These are phyloP conservation scores for Alectoris magna DNA, from an alignment of 2,797 vertebrate genomes.

Conservation along the genomic window DNA sequence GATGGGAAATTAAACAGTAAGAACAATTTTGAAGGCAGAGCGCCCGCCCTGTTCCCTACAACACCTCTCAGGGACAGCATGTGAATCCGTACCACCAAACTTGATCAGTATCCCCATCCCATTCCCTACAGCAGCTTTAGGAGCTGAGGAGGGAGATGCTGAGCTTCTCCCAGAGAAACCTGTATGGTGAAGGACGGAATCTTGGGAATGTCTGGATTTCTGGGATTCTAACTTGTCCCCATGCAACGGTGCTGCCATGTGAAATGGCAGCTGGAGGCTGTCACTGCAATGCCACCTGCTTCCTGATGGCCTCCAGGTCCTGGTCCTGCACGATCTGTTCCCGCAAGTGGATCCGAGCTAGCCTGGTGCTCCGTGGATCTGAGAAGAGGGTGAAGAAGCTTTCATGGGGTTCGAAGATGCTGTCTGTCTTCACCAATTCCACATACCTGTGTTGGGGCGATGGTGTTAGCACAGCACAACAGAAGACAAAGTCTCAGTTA, in stretches of 20 bases:
- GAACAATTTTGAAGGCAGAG: neutral
- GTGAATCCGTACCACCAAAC: fast-evolving
- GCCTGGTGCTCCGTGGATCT: constrained; percentile 92
- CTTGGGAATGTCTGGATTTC: neutral
- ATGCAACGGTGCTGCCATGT: fast-evolving
- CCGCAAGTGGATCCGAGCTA: constrained; percentile 91
- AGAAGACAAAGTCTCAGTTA: neutral
- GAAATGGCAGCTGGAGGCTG: neutral
- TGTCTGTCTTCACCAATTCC: constrained; percentile 93
- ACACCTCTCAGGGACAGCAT: neutral
- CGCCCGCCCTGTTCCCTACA: neutral
- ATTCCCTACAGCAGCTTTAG: neutral
- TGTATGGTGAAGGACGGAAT: neutral
- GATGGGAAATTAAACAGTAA: neutral
- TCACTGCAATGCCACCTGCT: constrained; percentile 83
- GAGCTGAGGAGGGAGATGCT: neutral
- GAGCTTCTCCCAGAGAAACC: neutral
- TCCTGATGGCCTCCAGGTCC: constrained; percentile 94
- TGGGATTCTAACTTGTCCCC: neutral
- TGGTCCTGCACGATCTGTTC: constrained; percentile 92
- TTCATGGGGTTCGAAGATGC: constrained; percentile 91
- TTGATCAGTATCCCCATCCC: neutral
- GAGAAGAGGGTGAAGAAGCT: constrained; percentile 97
- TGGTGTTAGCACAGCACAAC: neutral
- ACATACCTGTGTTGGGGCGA: constrained; percentile 84